A percentile compares a stretch with the other conserved stretches of the same genome.
phyloP scores from a whole-genome alignment of 2,113 vertebrate species.

The Butorides virescens region DNA sequence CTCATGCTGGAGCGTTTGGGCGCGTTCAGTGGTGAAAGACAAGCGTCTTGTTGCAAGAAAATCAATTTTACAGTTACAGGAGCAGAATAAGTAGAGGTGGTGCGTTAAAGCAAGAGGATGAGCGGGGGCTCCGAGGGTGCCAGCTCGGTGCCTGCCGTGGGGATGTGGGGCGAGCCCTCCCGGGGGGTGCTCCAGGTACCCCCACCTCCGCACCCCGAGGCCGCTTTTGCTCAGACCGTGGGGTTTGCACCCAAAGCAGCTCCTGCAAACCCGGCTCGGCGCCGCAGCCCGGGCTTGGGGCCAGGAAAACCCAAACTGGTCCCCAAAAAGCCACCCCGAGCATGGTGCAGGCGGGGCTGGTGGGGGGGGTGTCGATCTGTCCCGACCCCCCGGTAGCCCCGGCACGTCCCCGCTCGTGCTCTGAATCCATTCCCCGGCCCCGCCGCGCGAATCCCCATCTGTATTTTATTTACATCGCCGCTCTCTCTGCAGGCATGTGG shows the following conservation, averaged over 20 bases:
- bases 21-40: conserved; percentile 72
- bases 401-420: neutral
- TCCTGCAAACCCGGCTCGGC: accelerated
- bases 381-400: neutral
- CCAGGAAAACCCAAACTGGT: accelerated
- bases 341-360: accelerated
- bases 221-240: neutral
- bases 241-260: neutral
- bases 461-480: conserved; percentile 2
- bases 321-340: neutral
- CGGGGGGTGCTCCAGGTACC: neutral
- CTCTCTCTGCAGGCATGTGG: conserved; percentile 26
- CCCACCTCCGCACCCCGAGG: neutral
- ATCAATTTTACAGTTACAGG: conserved; percentile 85
- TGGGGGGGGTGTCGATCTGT: neutral
- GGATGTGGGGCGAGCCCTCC: neutral
- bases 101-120: conserved; percentile 67
- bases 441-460: neutral
- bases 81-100: conserved; percentile 83
- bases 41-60: conserved; percentile 76
- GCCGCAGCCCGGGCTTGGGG: accelerated
- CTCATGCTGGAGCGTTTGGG: conserved; percentile 73
- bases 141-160: neutral
- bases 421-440: neutral
- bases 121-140: neutral